Evolutionary conservation across 2,888 invertebrate genomes (phyloP), one percentile per base, ranked within the genome.

Genomic region (Stratiomys singularior): DNA sequence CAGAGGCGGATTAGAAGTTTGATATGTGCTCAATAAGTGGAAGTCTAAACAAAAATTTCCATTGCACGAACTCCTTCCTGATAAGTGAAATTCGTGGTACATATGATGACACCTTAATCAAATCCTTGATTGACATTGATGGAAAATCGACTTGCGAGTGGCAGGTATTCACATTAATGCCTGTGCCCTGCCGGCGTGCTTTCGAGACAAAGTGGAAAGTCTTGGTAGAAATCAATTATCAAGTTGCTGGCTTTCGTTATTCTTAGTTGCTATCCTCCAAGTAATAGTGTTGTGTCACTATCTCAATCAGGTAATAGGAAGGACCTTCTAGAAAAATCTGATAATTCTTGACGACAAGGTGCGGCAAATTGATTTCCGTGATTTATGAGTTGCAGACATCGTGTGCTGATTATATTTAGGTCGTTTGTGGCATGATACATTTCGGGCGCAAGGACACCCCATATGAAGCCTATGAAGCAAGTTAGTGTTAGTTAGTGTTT

Each of bases 331-430:
- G 44, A 47, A 44, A 37, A 21, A 58, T 46, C 74, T 37, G 74
- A 60, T 74, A 74, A 74, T 58, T 58, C 52, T 60, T 72, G 56
- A 72, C 21, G 74, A 60, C 60, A 74, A 58, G 74, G 74, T 74
- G 74, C 74, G 74, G 74, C 74, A 74, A 74, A 74, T 74, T 58
- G 74, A 74, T 74, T 74, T 74, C 74, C 74, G 52, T 74, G 74
- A 74, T 74, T 74, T 58, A 74, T 74, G 58, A 74, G 25, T 58
- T 30, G 2, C 15, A 23, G 60, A 58, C 58, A 58, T 37, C 58
- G 15, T 74, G 37, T n/a, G 47, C 3, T 64, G 64, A 9, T 4
- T 52, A 18, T 13, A 52, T 52, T 60, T 60, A 56, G 21, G 56
- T 23, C 60, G 60, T 60, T 60, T 60, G 23, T 60, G 60, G 60